A percentile compares a stretch with the other conserved stretches of the same genome.
Evolutionary conservation across 2,113 vertebrate species (phyloP).

Genomic region (Aramus guarauna): DNA sequence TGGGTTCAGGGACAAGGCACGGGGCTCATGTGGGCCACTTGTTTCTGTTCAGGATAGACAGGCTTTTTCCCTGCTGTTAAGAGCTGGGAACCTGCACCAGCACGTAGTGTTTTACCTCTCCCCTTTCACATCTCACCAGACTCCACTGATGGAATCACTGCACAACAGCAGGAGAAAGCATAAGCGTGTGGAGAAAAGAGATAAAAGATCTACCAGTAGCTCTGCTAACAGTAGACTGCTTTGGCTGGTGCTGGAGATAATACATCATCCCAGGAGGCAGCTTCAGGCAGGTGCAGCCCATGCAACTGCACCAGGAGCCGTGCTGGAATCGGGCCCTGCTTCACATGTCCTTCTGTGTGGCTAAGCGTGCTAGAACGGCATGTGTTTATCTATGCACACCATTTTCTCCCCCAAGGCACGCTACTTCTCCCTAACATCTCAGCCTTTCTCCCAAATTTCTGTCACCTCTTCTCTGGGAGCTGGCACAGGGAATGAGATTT

Average conservation of each 20-base stretch:
- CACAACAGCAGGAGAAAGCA: neutral
- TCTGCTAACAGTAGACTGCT: neutral
- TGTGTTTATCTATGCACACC: slow-evolving; percentile 49
- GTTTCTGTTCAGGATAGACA: accelerated
- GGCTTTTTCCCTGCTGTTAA: neutral
- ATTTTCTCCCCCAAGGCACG: neutral
- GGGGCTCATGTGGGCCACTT: accelerated
- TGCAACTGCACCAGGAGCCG: accelerated
- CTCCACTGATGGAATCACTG: neutral
- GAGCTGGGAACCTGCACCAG: neutral
- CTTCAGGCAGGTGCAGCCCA: neutral
- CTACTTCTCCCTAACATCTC: neutral
- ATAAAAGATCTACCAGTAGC: neutral
- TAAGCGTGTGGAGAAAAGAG: neutral
- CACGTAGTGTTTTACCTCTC: neutral
- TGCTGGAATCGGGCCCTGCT: neutral
- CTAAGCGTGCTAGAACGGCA: neutral
- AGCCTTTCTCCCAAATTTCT: neutral
- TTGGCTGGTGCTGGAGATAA: accelerated
- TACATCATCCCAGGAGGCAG: neutral
- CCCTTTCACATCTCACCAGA: neutral
- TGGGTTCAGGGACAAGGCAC: neutral
- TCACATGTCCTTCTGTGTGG: neutral
- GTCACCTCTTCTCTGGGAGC: neutral
- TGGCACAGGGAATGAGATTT: neutral